Evolutionary conservation across 2,797 vertebrate genomes (phyloP).

Genomic region (Megalops cyprinoides): DNA sequence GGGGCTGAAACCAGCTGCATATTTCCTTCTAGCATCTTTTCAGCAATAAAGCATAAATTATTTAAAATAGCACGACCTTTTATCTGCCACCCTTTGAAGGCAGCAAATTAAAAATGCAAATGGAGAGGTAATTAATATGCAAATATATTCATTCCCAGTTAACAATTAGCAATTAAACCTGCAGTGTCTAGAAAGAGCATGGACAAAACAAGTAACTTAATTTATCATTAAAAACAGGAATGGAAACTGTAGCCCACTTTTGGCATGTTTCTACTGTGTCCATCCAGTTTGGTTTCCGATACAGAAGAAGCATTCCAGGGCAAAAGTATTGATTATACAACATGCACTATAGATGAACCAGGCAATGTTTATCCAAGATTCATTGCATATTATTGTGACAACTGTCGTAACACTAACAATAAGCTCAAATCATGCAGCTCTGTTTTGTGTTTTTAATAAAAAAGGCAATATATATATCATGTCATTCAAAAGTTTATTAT

Average conservation of each 20-base stretch:
- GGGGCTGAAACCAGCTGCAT: slow-evolving; percentile 99
- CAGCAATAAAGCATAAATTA: slow-evolving; percentile 99
- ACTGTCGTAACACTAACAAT: not conserved
- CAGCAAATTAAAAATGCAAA: slow-evolving; percentile 99
- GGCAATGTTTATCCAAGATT: slow-evolving; percentile 61
- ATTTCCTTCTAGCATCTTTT: slow-evolving; percentile 99
- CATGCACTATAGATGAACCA: slow-evolving; percentile 65
- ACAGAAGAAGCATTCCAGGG: slow-evolving; percentile 63
- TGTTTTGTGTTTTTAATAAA: not conserved
- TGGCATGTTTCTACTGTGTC: slow-evolving; percentile 94
- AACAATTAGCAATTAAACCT: slow-evolving; percentile 99
- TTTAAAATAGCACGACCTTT: slow-evolving; percentile 99
- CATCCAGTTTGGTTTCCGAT: slow-evolving; percentile 70
- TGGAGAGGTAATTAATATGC: slow-evolving; percentile 99
- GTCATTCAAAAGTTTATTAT: not conserved
- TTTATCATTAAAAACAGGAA: slow-evolving; percentile 99
- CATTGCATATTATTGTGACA: slow-evolving; percentile 42
- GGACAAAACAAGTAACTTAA: slow-evolving; percentile 99
- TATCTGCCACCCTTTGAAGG: slow-evolving; percentile 99
- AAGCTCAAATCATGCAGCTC: not conserved
- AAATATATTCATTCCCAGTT: slow-evolving; percentile 99
- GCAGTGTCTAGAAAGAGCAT: slow-evolving; percentile 99
- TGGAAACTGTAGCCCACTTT: slow-evolving; percentile 95
- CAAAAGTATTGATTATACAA: slow-evolving; percentile 44
- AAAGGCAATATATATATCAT: not conserved